Base-by-base conservation (phyloP, 2,888 invertebrate species). In the Tachina grossa region DNA sequence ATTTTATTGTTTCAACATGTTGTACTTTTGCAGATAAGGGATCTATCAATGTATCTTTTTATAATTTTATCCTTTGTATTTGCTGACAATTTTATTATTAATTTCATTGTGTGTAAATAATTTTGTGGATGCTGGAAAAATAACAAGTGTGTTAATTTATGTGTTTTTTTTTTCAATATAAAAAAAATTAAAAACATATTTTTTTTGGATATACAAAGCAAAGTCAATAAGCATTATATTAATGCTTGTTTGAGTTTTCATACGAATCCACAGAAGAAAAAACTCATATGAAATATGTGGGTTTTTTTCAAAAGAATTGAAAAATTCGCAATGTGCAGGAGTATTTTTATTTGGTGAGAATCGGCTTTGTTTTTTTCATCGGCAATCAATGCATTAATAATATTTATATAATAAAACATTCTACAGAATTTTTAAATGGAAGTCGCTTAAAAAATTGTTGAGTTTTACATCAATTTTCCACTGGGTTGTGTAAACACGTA, bases 61-160 rank as follows among this genome's bases (percentile, higher is more conserved):
- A 57, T 66, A 2, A 22, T 76, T 55, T 55, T 47, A 16, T 51
- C 31, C 31, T 16, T 45, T n/a, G 22, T 31, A 45, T 55, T 31
- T 31, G 66, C 55, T 66, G 55, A 55, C 65, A 76, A 66, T 66
- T 55, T 76, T 47, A 76, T 76, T 47, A 76, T 57, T 76, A 45
- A 63, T 75, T 63, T 74, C 10, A 53, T 45, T 45, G 10, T 16
- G 47, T 47, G 10, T 43, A 39, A 31, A 41, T 55, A 51, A 16
- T 57, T n/a, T 45, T 31, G 55, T 22, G 45, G 43, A 45, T 57
- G 55, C 13, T n/a, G 16, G 10, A 11, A 31, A 51, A 65, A 65
- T 8, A 55, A 39, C 2, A 4, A 31, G 4, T 22, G 16, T 45
- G 14, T 31, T 16, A 76, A 55, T 61, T 51, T 16, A 39, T 65